Evolutionary conservation across 2,113 vertebrate genomes (phyloP).

Genomic region (Macaca nemestrina): DNA sequence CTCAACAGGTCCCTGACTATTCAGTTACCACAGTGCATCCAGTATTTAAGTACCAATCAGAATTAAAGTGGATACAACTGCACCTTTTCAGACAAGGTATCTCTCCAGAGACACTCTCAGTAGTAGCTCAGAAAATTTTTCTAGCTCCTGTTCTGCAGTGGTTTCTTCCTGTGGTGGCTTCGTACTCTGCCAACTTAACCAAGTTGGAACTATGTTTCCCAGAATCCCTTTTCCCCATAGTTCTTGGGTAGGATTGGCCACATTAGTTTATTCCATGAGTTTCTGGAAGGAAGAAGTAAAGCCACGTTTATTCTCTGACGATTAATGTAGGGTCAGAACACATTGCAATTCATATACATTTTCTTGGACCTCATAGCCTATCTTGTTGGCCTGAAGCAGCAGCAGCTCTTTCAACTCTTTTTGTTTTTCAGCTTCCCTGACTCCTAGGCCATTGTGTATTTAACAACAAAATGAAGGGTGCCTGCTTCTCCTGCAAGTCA

Average conservation of each 20-base stretch:
- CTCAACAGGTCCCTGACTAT: not conserved
- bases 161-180: not conserved
- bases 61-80: not conserved
- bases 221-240: not conserved
- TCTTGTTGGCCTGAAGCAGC: not conserved
- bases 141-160: not conserved
- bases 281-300: not conserved
- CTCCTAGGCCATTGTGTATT: not conserved
- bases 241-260: not conserved
- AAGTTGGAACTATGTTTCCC: not conserved
- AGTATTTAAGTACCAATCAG: not conserved
- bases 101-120: not conserved
- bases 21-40: not conserved
- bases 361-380: not conserved
- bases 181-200: not conserved
- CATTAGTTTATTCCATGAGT: not conserved
- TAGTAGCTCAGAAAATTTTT: not conserved
- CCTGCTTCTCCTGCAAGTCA: not conserved
- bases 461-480: not conserved
- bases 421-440: not conserved
- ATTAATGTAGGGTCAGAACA: not conserved
- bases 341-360: not conserved
- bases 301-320: not conserved
- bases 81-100: not conserved
- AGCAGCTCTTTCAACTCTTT: not conserved